Conservation (phyloP, 2,797 vertebrate species). For the Mormyrops attenuatus region DNA sequence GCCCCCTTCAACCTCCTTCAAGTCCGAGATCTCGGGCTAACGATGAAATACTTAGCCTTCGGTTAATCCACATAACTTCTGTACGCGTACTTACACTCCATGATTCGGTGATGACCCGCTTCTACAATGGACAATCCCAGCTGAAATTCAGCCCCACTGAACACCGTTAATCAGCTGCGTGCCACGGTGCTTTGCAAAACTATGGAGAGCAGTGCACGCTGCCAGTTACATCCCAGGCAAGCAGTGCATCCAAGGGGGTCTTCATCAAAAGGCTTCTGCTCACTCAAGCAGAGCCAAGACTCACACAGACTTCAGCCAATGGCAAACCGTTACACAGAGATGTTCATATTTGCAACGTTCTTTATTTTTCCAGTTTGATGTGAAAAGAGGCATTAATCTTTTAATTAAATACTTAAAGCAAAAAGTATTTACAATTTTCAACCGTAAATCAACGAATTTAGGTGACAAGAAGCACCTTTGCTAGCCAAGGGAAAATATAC, state of each 20-base stretch:
- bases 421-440: constrained; percentile 86
- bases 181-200: not conserved
- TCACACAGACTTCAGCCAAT: not conserved
- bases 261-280: not conserved
- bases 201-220: not conserved
- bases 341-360: constrained; percentile 59
- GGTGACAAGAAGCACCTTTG: constrained; percentile 76
- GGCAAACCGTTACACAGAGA: constrained; percentile 13
- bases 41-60: not conserved
- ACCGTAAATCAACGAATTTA: constrained; percentile 70
- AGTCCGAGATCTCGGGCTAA: not conserved
- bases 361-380: constrained; percentile 81
- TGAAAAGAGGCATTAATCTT: constrained; percentile 83
- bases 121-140: not conserved
- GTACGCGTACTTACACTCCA: not conserved
- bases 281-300: not conserved
- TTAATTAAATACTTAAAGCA: constrained; percentile 91
- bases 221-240: not conserved
- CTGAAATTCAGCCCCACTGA: not conserved
- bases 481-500: constrained; percentile 70
- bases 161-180: not conserved
- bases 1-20: too few species aligned
- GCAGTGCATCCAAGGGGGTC: not conserved
- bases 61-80: not conserved
- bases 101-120: not conserved